Conservation (phyloP, 23 tunicate genomes). For the Oikopleura albicans region DNA sequence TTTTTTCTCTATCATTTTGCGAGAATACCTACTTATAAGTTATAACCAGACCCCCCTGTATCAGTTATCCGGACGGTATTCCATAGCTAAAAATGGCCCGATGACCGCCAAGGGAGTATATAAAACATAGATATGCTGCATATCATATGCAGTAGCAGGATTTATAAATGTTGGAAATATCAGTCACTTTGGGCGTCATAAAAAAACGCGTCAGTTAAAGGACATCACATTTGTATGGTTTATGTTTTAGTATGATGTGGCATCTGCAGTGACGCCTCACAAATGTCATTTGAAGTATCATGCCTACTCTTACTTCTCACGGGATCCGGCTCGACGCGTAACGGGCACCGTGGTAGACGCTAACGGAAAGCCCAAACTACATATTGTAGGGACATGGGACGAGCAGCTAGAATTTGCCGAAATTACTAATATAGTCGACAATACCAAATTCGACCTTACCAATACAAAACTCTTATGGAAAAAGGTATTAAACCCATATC, state of each 20-base stretch:
- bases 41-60: too few relatives aligned
- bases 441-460: constrained; percentile 31
- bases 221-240: too few relatives aligned
- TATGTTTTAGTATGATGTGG: neutral
- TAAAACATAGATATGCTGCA: too few relatives aligned
- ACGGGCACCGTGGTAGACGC: constrained; percentile 60
- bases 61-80: too few relatives aligned
- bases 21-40: too few relatives aligned
- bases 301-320: constrained; percentile 75
- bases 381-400: constrained; percentile 76
- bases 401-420: constrained; percentile 52
- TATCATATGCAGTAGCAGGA: too few relatives aligned
- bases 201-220: too few relatives aligned
- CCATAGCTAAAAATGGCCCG: too few relatives aligned
- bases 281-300: constrained; percentile 58
- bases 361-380: constrained; percentile 39
- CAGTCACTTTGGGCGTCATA: too few relatives aligned
- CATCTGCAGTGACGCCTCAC: constrained; percentile 35
- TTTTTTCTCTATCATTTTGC: too few relatives aligned
- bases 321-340: constrained; percentile 65
- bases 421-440: constrained; percentile 33
- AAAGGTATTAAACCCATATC: too few relatives aligned
- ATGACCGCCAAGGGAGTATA: too few relatives aligned
- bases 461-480: constrained; percentile 32
- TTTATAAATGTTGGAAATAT: neutral